Base-by-base conservation (phyloP, 2,888 invertebrate genomes). In the Lasioglossum calceatum region DNA sequence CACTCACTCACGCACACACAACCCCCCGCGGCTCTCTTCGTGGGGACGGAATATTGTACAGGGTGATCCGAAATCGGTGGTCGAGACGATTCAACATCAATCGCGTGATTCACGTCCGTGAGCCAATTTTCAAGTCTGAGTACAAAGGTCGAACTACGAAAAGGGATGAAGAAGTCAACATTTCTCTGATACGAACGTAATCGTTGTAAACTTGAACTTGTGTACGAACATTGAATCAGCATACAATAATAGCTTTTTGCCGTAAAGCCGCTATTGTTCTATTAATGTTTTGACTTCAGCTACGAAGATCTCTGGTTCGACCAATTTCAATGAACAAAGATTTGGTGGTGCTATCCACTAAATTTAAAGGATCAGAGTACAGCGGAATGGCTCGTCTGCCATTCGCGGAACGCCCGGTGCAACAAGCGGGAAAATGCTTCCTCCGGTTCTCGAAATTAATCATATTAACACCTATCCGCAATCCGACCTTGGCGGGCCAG, bases 371-470 rank as follows among this genome's bases (percentile, higher is more conserved):
- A n/a, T 10, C 23, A 8, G 8, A 58, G n/a, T 58, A 58, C 58
- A n/a, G 58, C 58, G 23, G 10, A 58, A 32, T 32, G 32, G 32
- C 58, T 58, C 10, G n/a, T 58, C 58, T n/a, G 58, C 58, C n/a
- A 12, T n/a, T 58, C 58, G 5, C 27, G 61, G 61, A 61, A 61
- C 27, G 27, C 27, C 27, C 61, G 27, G 27, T 61, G 27, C 61
- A 61, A 14, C 4, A 61, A n/a, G 58, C 19, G 39, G 39, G n/a
- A 42, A 42, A 71, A 23, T 71, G 70, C 42, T 71, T n/a, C 71
- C 42, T 42, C 71, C 23, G 70, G 36, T 70, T 23, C 70, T 23
- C 39, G 39, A 39, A 70, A 70, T 70, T 70, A 70, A 70, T 70
- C 70, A 1, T 10, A 36, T 67, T 67, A 67, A 67, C 67, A 39